Base-by-base conservation (phyloP, 2,113 vertebrate species). In the Scomber scombrus region DNA sequence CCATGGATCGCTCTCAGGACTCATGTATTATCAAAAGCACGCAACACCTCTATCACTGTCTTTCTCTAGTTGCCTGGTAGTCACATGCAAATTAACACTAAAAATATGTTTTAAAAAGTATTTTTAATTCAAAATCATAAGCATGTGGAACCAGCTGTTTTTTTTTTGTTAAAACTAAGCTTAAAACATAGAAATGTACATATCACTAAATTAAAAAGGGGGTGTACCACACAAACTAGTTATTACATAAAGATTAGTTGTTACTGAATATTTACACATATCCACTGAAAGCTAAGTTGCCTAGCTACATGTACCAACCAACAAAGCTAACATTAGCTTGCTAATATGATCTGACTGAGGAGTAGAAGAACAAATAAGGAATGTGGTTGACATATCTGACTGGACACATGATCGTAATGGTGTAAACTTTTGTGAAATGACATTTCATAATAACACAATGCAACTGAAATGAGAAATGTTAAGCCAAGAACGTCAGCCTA, bases 1-100 rank as follows among this genome's bases (percentile, higher is more conserved):
- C 92, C 92, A 85, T 75, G 66, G 74, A 92, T 92, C 87, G 86
- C 84, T 89, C 90, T 93, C 86, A 92, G 65, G 89, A 81, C 89
- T 90, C 81, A 88, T 91, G 85, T 87, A 85, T 88, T 91, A 92
- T 93, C 93, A 92, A 82, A 92, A 58, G 64, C 71, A 84, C 54
- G 81, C 84, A 86, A 80, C 90, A 47, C 77, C 71, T 71, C 15
- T 51, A 62, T 78, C 81, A 21, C 50, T 73, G 23, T 40, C 19
- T 71, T 64, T 50, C 43, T 68, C 58, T 67, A n/a, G 79, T 14
- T 80, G 45, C 57, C 68, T 69, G 29, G 51, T 66, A 78, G 43
- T 10, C 31, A 67, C 40, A 80, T 67, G 47, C 23, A 82, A 66
- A 83, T 63, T 1, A 4, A 63, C 64, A 54, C n/a, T 49, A 52